phyloP scores from a whole-genome alignment of 2,113 vertebrate genomes.

The Cariama cristata region DNA sequence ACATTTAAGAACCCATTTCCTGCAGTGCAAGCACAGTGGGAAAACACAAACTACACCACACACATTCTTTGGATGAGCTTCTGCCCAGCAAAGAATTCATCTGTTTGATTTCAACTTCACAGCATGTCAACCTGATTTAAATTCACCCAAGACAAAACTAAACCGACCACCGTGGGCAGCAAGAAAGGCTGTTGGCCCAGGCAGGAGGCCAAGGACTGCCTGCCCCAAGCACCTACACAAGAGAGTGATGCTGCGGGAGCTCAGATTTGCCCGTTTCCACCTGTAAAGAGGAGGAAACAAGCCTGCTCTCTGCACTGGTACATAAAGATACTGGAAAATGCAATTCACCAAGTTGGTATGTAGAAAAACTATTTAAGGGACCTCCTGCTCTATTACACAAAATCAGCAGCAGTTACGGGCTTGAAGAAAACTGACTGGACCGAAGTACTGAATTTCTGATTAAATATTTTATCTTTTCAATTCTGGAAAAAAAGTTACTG shows the following conservation, averaged over 20 bases:
- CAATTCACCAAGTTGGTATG: not conserved
- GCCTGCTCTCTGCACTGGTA: not conserved
- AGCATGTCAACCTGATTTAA: not conserved
- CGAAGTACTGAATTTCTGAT: not conserved
- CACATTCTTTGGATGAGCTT: not conserved
- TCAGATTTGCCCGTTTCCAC: not conserved
- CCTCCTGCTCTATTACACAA: not conserved
- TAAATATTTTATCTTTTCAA: not conserved
- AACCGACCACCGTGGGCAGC: not conserved
- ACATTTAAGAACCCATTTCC: not conserved
- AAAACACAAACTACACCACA: not conserved
- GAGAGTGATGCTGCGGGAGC: not conserved
- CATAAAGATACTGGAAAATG: not conserved
- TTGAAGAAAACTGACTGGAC: not conserved
- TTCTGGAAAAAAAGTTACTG: not conserved
- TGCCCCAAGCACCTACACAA: not conserved
- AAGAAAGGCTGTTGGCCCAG: not conserved
- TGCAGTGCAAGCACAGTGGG: not conserved
- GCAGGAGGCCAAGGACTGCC: not conserved
- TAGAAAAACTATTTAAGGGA: not conserved
- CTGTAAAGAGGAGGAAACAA: not conserved
- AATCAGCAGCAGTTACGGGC: not conserved
- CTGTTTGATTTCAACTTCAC: constrained; percentile 6
- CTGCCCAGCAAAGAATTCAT: not conserved
- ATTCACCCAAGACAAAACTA: not conserved